Conservation (phyloP, 1,140 invertebrate genomes). For the Hycleus cichorii region DNA sequence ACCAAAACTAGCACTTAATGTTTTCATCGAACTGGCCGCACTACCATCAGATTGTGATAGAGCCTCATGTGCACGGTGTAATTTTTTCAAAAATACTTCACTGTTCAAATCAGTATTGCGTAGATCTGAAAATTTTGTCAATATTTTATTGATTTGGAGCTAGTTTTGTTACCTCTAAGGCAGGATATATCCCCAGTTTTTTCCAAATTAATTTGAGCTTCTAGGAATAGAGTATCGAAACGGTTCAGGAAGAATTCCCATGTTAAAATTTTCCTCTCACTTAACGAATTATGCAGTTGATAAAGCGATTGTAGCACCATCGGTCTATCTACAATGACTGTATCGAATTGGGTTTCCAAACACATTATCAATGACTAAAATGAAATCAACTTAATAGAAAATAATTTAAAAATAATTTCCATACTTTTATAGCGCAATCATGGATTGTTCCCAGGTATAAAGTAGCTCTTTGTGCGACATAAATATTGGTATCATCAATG, state of each 20-base stretch:
- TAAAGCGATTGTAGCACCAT: constrained; percentile 96
- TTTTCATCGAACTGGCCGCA: constrained; percentile 59
- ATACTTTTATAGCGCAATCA: constrained; percentile 69
- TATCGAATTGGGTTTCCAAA: constrained; percentile 86
- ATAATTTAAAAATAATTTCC: not conserved
- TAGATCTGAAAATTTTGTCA: constrained; percentile 58
- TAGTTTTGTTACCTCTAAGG: constrained; percentile 58
- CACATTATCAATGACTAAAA: constrained; percentile 73
- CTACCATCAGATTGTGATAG: constrained; percentile 61
- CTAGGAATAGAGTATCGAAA: constrained; percentile 92
- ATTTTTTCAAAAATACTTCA: constrained; percentile 81
- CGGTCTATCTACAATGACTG: constrained; percentile 91
- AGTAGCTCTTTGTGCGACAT: constrained; percentile 89
- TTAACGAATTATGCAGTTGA: constrained; percentile 88
- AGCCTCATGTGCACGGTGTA: constrained; percentile 84
- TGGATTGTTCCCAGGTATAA: constrained; percentile 92
- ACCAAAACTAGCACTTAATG: constrained; percentile 82
- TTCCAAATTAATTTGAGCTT: constrained; percentile 86
- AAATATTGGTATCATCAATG: constrained; percentile 91
- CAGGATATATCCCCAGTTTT: constrained; percentile 74
- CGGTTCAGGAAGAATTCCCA: constrained; percentile 99
- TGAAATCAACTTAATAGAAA: not conserved
- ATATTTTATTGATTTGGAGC: not conserved
- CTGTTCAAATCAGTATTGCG: constrained; percentile 82
- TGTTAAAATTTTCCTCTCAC: constrained; percentile 80